Evolutionary conservation across 2,888 invertebrate species (phyloP).

Genomic region (Habroteleia sp.): DNA sequence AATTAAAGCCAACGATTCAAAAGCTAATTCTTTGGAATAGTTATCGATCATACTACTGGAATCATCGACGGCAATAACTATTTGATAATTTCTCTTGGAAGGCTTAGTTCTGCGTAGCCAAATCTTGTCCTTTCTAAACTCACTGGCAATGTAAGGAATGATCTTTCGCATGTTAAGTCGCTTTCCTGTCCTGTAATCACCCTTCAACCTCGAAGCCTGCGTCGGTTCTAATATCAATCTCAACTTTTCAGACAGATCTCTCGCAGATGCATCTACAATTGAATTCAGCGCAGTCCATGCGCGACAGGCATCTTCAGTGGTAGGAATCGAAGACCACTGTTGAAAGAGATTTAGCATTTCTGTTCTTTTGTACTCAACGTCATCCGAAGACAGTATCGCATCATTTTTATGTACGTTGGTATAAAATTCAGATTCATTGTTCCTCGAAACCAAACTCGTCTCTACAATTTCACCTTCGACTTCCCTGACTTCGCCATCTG

Average conservation of each 20-base stretch:
- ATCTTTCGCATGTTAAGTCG: conserved; percentile 99
- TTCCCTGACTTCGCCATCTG: conserved; percentile 80
- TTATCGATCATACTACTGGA: conserved; percentile 95
- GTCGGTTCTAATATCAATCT: conserved; percentile 97
- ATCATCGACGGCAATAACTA: conserved; percentile 97
- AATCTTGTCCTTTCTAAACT: conserved; percentile 99
- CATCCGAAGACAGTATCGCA: conserved; percentile 9
- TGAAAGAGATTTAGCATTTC: conserved; percentile 74
- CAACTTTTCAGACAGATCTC: conserved; percentile 95
- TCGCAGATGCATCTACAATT: conserved; percentile 85
- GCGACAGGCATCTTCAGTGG: conserved; percentile 81
- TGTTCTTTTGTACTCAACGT: conserved; percentile 68
- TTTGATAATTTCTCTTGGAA: conserved; percentile 97
- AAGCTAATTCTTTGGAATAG: conserved; percentile 93
- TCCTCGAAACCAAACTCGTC: conserved; percentile 86
- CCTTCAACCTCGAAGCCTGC: conserved; percentile 93
- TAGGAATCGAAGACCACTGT: conserved; percentile 76
- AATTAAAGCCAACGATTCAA: conserved; percentile 96
- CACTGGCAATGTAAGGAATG: conserved; percentile 99
- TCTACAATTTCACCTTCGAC: conserved; percentile 88
- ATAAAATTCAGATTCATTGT: conserved; percentile 89
- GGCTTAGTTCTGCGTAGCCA: conserved; percentile 98
- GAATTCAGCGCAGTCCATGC: conserved; percentile 86
- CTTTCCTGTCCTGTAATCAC: conserved; percentile 98
- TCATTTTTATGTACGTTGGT: conserved; percentile 81